Base-by-base conservation (phyloP, 2,113 vertebrate species). In the Amazona guildingii region DNA sequence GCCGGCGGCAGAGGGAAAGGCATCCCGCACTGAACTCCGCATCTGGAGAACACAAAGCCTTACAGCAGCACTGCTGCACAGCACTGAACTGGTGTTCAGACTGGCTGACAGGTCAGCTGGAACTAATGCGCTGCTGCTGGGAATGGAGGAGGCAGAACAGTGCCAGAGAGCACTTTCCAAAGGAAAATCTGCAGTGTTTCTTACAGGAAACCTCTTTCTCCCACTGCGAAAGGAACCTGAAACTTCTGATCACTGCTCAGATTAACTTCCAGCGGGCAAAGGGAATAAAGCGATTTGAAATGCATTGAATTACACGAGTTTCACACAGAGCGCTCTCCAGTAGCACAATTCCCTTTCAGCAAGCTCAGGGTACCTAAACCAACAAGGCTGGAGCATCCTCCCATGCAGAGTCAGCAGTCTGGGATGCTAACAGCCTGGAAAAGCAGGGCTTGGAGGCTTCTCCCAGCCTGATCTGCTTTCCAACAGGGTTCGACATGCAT, bases 111-210 rank as follows among this genome's bases (percentile, higher is more conserved):
- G 75, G 79, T 88, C 83, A 88, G 52, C 80, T 33, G 64, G 84
- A 74, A 89, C 25, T 83, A 43, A 91, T 49, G 39, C 29, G 66
- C 48, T 33, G 66, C 1, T 25, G 44, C 81, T 94, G 88, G 76
- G 55, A 86, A 83, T 13, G 48, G 61, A 43, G 19, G 44, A 84
- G 79, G 61, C 75, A 83, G 77, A 24, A n/a, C 15, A 66, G 44
- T 2, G 54, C n/a, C 1, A 1, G 41, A 11, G 27, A 24, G 33
- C 5, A 1, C 37, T 17, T 62, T 46, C 43, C 44, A 48, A 33
- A 68, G 70, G 75, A 15, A 62, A 69, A 18, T 29, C 86, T 80
- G 63, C 90, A 75, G 39, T 3, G 14, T 54, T 90, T 79, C 83
- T 46, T 31, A 7, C 35, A 39, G 54, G 7, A 41, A 93, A 77